Evolutionary conservation across 2,888 invertebrate genomes (phyloP).

Genomic region (Amitus sp.): DNA sequence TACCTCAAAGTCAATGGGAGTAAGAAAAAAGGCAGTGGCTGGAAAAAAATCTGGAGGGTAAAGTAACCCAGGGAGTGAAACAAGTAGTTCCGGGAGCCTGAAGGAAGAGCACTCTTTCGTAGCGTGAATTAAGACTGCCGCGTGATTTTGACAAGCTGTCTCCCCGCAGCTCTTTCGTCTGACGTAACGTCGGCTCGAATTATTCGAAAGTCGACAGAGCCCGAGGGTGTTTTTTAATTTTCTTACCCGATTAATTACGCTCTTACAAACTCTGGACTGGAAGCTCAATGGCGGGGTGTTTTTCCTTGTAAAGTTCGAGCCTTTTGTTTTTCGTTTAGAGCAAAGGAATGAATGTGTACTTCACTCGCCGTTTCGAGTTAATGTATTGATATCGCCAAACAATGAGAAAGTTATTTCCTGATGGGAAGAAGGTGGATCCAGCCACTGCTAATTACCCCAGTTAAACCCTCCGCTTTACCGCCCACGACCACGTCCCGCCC

Average conservation of each 20-base stretch:
- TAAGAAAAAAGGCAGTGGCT: no score
- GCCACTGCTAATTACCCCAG: slow-evolving; percentile 58
- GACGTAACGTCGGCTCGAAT: slow-evolving; percentile 56
- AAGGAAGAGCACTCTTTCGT: slow-evolving; percentile 43
- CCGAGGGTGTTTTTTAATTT: slow-evolving; percentile 51
- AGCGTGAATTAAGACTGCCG: slow-evolving; percentile 56
- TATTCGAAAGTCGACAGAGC: slow-evolving; percentile 63
- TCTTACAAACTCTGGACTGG: slow-evolving; percentile 29
- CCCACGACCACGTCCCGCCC: slow-evolving; percentile 47
- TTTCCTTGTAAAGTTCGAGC: neutral
- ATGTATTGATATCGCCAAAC: slow-evolving; percentile 28
- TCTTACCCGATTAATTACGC: slow-evolving; percentile 44
- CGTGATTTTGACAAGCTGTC: slow-evolving; percentile 62
- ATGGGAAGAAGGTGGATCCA: slow-evolving; percentile 40
- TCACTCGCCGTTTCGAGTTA: slow-evolving; percentile 1
- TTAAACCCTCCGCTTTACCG: slow-evolving; percentile 45
- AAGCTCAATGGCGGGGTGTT: neutral
- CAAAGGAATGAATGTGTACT: neutral
- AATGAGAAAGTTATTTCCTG: slow-evolving; percentile 23
- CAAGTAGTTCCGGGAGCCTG: slow-evolving; percentile 31
- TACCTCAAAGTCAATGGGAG: no score
- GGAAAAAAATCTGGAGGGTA: neutral
- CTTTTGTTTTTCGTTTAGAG: neutral
- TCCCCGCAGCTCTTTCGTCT: slow-evolving; percentile 41
- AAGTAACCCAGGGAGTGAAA: neutral